These are phyloP conservation scores for Drosophila falleni DNA, from an alignment of 2,888 invertebrate genomes.

Conservation along the genomic window DNA sequence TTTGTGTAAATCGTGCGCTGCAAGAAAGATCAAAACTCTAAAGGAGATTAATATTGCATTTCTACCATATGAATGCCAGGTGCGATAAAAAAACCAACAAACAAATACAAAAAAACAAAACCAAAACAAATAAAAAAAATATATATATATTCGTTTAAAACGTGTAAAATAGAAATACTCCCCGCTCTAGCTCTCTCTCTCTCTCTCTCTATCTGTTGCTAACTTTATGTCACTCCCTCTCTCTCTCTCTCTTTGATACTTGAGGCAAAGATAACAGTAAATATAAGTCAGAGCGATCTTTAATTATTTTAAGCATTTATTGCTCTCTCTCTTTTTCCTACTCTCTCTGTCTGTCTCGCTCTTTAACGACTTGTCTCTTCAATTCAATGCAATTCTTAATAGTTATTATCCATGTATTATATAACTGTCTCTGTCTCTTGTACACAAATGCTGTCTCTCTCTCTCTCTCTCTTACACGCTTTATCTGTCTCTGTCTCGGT, in stretches of 20 bases:
- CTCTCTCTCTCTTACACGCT: constrained; percentile 4
- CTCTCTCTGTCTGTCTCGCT: constrained; percentile 21
- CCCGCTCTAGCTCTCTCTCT: constrained; percentile 9
- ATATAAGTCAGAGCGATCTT: constrained; percentile 13
- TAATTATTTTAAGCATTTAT: background rate
- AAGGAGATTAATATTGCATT: constrained; percentile 99
- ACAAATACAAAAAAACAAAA: constrained; percentile 17
- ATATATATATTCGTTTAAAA: background rate
- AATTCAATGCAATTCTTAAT: background rate
- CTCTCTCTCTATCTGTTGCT: background rate
- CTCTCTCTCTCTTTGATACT: constrained; percentile 6
- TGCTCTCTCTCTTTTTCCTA: constrained; percentile 9
- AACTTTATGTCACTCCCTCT: constrained; percentile 3
- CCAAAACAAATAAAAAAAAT: constrained; percentile 11
- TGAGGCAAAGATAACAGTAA: constrained; percentile 11
- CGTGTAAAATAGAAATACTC: constrained; percentile 11
- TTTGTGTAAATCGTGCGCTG: constrained; percentile 97
- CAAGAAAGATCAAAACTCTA: constrained; percentile 97
- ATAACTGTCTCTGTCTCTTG: constrained; percentile 15
- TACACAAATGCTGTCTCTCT: constrained; percentile 20
- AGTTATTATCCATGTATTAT: constrained; percentile 2
- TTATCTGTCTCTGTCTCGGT: constrained; percentile 26
- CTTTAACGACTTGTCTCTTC: constrained; percentile 7
- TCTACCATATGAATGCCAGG: constrained; percentile 98
- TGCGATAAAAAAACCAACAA: constrained; percentile 85